These are phyloP conservation scores for Takifugu bimaculatus DNA, from an alignment of 2,113 vertebrate genomes.

Conservation along the genomic window DNA sequence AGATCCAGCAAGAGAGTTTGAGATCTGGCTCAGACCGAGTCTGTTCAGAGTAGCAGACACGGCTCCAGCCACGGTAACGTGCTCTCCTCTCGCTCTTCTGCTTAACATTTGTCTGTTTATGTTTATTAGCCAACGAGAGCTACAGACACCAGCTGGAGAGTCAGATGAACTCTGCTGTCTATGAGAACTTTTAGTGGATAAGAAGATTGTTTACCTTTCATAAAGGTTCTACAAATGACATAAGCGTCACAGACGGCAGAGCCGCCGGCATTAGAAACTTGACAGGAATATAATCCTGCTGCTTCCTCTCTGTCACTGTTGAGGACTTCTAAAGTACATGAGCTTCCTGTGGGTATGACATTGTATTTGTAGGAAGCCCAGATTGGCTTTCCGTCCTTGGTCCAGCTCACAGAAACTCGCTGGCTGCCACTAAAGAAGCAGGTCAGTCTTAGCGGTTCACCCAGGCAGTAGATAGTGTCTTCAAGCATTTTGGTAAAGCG, in stretches of 20 bases:
- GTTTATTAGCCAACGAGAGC: neutral
- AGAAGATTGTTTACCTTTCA: slow-evolving; percentile 23
- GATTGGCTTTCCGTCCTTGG: slow-evolving; percentile 81
- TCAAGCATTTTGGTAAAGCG: slow-evolving; percentile 49
- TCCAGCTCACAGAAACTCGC: slow-evolving; percentile 79
- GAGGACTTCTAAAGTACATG: slow-evolving; percentile 77
- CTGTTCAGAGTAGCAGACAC: too few relatives aligned
- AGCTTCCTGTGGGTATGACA: slow-evolving; percentile 65
- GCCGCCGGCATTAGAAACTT: slow-evolving; percentile 81
- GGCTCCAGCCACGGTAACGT: too few relatives aligned
- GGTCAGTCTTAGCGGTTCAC: slow-evolving; percentile 32
- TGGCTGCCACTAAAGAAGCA: slow-evolving; percentile 74
- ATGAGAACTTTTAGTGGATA: neutral
- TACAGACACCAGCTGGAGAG: neutral
- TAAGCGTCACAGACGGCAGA: slow-evolving; percentile 77
- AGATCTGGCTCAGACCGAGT: too few relatives aligned
- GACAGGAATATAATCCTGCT: slow-evolving; percentile 82
- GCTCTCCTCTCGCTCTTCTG: too few relatives aligned
- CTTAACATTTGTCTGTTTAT: too few relatives aligned
- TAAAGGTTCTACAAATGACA: slow-evolving; percentile 4
- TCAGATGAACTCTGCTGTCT: neutral
- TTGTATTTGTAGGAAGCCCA: slow-evolving; percentile 68
- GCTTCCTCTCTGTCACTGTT: slow-evolving; percentile 73
- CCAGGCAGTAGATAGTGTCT: slow-evolving; percentile 56
- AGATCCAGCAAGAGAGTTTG: too few relatives aligned